These are phyloP conservation scores for Archips crataeganus DNA, from an alignment of 2,888 invertebrate species.

Conservation along the genomic window DNA sequence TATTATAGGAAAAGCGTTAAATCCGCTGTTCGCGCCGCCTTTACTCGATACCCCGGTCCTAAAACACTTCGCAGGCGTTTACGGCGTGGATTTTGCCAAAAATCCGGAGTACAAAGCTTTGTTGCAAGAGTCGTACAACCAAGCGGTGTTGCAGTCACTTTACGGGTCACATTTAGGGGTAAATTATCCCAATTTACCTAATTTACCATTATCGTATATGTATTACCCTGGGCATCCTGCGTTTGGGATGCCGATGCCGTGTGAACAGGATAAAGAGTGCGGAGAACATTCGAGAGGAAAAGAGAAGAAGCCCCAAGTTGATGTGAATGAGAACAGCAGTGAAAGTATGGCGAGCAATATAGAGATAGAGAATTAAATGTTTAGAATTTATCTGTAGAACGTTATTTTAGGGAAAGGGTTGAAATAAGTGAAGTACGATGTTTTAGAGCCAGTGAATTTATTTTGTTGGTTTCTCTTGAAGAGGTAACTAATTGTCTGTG, in stretches of 20 bases:
- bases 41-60: slow-evolving; percentile 77
- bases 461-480: neutral
- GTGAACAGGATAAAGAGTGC: slow-evolving; percentile 65
- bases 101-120: slow-evolving; percentile 81
- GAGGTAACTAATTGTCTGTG: neutral
- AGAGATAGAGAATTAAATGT: slow-evolving; percentile 77
- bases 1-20: slow-evolving; percentile 69
- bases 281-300: slow-evolving; percentile 64
- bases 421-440: neutral
- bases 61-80: slow-evolving; percentile 82
- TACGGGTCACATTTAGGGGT: slow-evolving; percentile 80
- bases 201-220: slow-evolving; percentile 74
- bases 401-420: neutral
- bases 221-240: slow-evolving; percentile 79
- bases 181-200: slow-evolving; percentile 73
- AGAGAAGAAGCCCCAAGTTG: slow-evolving; percentile 64
- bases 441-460: neutral
- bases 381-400: slow-evolving; percentile 9
- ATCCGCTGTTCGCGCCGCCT: slow-evolving; percentile 71
- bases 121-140: slow-evolving; percentile 81
- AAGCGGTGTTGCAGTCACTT: slow-evolving; percentile 79
- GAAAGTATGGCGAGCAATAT: slow-evolving; percentile 84
- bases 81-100: slow-evolving; percentile 80
- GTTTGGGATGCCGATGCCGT: slow-evolving; percentile 69
- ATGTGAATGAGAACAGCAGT: slow-evolving; percentile 77